phyloP scores from a whole-genome alignment of 2,113 vertebrate genomes.

The Coptodon rendalli region DNA sequence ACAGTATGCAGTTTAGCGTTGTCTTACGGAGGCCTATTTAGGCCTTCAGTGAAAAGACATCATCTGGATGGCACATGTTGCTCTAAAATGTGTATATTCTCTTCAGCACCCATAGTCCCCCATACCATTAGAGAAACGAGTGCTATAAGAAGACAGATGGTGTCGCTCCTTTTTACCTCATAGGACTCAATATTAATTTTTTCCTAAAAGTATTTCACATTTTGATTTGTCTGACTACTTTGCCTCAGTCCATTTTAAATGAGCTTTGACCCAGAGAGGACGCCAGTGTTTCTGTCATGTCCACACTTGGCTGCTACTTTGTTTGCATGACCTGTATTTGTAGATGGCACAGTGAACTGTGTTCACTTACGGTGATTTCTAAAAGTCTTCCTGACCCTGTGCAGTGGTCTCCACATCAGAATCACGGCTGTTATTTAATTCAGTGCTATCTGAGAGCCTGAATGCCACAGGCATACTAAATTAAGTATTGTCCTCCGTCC shows the following conservation, averaged over 20 bases:
- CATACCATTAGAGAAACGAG: neutral
- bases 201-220: neutral
- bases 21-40: neutral
- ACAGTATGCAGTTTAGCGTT: neutral
- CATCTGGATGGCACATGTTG: neutral
- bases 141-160: neutral
- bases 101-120: accelerated
- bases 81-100: neutral
- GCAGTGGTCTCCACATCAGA: neutral
- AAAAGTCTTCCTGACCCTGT: neutral
- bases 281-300: neutral
- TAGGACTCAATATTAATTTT: neutral
- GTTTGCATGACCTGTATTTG: neutral
- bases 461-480: neutral
- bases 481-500: neutral
- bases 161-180: neutral
- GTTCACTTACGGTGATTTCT: neutral
- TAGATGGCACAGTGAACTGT: neutral
- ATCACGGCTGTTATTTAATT: neutral
- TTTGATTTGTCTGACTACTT: neutral
- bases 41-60: neutral
- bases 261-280: neutral
- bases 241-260: neutral
- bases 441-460: neutral
- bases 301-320: neutral